These are phyloP conservation scores for Catagonus wagneri DNA, from an alignment of 2,113 vertebrate genomes.

Conservation along the genomic window DNA sequence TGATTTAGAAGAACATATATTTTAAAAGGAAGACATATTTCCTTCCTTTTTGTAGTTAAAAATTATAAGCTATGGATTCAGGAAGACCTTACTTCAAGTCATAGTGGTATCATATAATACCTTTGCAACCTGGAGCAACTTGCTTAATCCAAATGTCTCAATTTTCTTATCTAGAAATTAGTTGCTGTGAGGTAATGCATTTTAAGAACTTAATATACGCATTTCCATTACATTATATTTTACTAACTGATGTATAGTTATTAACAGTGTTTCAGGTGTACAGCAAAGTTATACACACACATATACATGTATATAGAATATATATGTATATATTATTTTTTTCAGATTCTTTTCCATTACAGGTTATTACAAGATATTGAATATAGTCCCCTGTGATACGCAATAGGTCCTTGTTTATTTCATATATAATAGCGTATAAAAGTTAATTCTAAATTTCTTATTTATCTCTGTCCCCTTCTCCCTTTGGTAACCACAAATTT, in stretches of 20 bases:
- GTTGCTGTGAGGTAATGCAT: background rate
- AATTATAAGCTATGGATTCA: background rate
- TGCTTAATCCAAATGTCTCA: background rate
- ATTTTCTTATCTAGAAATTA: background rate
- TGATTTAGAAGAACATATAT: background rate
- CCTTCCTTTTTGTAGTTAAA: background rate
- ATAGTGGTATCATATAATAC: background rate
- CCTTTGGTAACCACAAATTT: no score
- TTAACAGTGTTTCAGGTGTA: no score
- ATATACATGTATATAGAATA: no score
- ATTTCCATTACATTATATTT: conserved; percentile 1
- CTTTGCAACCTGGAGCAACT: background rate
- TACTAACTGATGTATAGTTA: background rate
- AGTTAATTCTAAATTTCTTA: no score
- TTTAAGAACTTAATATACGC: background rate
- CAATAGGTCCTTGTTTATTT: no score
- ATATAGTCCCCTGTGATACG: no score
- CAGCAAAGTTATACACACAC: no score
- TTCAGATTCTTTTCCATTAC: no score
- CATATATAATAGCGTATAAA: no score
- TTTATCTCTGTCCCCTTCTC: no score
- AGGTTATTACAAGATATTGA: no score
- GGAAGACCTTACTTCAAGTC: background rate
- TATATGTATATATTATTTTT: no score
- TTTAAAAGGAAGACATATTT: background rate